These are phyloP conservation scores for Physeter macrocephalus DNA, from an alignment of 2,113 vertebrate genomes.

Conservation along the genomic window DNA sequence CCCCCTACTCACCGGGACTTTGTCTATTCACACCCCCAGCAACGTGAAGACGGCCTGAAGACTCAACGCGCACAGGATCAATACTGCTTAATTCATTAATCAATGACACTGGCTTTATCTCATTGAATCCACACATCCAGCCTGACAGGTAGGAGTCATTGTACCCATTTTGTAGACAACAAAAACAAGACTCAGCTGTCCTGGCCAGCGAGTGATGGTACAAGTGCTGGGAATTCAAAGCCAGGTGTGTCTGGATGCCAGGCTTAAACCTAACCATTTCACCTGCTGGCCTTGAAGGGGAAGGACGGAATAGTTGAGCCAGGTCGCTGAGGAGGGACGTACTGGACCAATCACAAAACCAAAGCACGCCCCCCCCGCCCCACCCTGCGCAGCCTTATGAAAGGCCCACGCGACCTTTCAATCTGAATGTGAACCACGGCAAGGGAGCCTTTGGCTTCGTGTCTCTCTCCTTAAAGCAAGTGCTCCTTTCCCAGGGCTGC, in stretches of 20 bases:
- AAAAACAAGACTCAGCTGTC: neutral
- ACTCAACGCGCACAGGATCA: neutral
- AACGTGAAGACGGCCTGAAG: neutral
- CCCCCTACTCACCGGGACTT: fast-evolving
- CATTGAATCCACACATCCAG: neutral
- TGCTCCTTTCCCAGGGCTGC: neutral
- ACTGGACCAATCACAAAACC: neutral
- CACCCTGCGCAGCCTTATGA: neutral
- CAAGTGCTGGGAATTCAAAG: neutral
- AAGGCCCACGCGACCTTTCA: neutral
- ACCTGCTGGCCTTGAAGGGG: neutral
- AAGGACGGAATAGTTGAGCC: fast-evolving
- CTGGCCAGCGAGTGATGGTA: no score
- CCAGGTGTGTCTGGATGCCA: neutral
- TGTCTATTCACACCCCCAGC: no score
- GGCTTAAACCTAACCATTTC: neutral
- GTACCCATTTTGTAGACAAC: neutral
- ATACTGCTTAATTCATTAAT: no score
- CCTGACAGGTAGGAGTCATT: neutral
- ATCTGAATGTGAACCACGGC: neutral
- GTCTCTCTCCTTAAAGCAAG: fast-evolving
- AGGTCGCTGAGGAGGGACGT: neutral
- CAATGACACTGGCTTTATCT: fast-evolving
- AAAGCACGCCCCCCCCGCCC: fast-evolving
- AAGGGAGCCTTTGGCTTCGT: neutral